A percentile compares a stretch with the other conserved stretches of the same genome.
These are phyloP conservation scores for Eupithecia centaureata DNA, from an alignment of 2,888 invertebrate genomes.

Conservation along the genomic window DNA sequence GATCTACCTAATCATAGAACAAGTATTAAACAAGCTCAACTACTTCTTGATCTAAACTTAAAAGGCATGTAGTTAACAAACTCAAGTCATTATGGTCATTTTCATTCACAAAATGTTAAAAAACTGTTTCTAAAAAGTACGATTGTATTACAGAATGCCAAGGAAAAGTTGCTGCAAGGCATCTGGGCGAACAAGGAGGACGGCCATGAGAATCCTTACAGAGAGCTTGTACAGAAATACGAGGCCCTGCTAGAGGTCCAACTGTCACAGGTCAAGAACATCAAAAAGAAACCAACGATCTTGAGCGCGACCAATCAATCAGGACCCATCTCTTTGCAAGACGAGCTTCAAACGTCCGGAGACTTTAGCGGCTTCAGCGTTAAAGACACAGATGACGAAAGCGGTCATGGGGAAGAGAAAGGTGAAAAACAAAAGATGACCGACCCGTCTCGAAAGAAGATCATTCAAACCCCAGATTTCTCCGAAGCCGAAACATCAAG, in stretches of 20 bases:
- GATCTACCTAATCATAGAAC: conserved; percentile 15
- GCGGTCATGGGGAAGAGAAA: conserved; percentile 85
- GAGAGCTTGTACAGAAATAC: conserved; percentile 92
- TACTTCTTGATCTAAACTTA: conserved; percentile 29
- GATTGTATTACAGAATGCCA: conserved; percentile 70
- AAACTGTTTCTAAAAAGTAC: conserved; percentile 31
- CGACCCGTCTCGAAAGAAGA: conserved; percentile 78
- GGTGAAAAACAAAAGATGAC: conserved; percentile 77
- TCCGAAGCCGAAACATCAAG: conserved; percentile 94
- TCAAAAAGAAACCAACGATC: conserved; percentile 67
- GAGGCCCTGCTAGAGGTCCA: conserved; percentile 92
- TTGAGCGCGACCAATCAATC: conserved; percentile 66
- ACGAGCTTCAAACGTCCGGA: conserved; percentile 90
- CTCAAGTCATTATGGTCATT: conserved; percentile 24
- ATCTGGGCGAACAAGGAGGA: conserved; percentile 82
- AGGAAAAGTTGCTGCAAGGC: conserved; percentile 80
- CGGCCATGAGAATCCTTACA: conserved; percentile 87
- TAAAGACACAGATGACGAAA: conserved; percentile 87
- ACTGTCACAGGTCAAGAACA: conserved; percentile 84
- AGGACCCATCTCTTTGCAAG: conserved; percentile 85
- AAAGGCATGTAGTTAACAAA: conserved; percentile 32
- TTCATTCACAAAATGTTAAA: conserved; percentile 2
- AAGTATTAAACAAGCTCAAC: conserved; percentile 16
- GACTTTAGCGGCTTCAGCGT: conserved; percentile 87
- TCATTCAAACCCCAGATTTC: conserved; percentile 91